These are phyloP conservation scores for Emydocephalus ijimae DNA, from an alignment of 2,113 vertebrate genomes.

Conservation along the genomic window DNA sequence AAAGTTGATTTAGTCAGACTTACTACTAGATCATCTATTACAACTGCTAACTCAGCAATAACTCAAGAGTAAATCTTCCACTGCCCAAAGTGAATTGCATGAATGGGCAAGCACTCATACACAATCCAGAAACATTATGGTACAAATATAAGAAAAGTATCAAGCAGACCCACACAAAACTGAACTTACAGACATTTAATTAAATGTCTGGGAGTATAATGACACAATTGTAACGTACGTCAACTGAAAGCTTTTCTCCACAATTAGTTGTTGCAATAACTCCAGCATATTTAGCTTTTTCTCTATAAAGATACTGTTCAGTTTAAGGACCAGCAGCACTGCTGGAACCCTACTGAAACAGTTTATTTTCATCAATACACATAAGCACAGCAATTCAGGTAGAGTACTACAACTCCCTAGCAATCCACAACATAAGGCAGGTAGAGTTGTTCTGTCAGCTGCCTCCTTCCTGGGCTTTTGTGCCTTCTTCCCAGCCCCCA, in stretches of 20 bases:
- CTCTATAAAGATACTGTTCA: conserved; percentile 4
- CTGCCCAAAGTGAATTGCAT: conserved; percentile 43
- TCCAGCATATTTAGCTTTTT: conserved; percentile 43
- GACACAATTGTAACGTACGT: conserved; percentile 60
- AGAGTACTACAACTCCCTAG: neutral
- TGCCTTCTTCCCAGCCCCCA: neutral
- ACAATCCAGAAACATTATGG: conserved; percentile 33
- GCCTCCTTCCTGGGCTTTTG: neutral
- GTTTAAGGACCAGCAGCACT: neutral
- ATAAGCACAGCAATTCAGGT: neutral
- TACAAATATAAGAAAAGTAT: conserved; percentile 54
- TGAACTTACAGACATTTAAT: conserved; percentile 60
- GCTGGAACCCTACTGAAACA: neutral
- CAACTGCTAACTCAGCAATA: conserved; percentile 53
- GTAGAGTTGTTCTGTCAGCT: neutral
- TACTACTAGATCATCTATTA: conserved; percentile 31
- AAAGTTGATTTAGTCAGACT: conserved; percentile 25
- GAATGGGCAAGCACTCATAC: conserved; percentile 23
- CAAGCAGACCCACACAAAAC: conserved; percentile 41
- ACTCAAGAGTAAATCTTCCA: conserved; percentile 53
- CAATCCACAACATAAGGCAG: neutral
- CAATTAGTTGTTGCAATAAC: conserved; percentile 35
- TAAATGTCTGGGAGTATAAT: conserved; percentile 56
- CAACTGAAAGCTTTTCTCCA: conserved; percentile 47
- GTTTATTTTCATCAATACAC: neutral